Evolutionary conservation across 2,113 vertebrate species (phyloP), one percentile per base, ranked within the genome.

Genomic region (Onychostoma macrolepis): DNA sequence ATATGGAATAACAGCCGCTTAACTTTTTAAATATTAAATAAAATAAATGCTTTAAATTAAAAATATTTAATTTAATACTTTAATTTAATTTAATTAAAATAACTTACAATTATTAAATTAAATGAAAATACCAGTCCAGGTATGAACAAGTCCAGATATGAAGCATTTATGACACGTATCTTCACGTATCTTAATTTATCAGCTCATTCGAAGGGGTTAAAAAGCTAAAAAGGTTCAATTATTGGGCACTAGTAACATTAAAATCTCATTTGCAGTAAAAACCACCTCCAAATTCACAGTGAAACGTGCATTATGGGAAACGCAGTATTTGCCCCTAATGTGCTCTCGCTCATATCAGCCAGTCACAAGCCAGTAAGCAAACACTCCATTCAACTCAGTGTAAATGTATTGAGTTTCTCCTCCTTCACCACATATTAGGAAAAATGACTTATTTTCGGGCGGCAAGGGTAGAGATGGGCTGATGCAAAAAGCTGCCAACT

Each of bases 381-480:
- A 56, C 76, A 81, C 81, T 74, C 33, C 38, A 78, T 26, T 78
- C 82, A 85, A 86, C 78, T 72, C 65, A 43, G 21, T 43, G 45
- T 28, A 67, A 69, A 84, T 80, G 30, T 78, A 80, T 61, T 61
- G 87, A 87, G 56, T 33, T 36, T 86, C 61, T 80, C 69, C 83
- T 43, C 58, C 65, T 81, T 48, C 50, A 67, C 58, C 24, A 48
- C 74, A 83, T 88, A 76, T 76, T 61, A 87, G 41, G 33, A 84
- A 87, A 87, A 85, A 87, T 74, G 67, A 87, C 76, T 85, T 88
- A 80, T 88, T 84, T 86, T 88, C 81, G 61, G 61, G 28, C 80
- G 21, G 71, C 69, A 69, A 74, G 71, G 38, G 48, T 12, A 48
- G 78, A 26, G 78, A 28, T 26, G 28, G 30, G 30, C 53, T 53